Evolutionary conservation across 2,113 vertebrate genomes (phyloP), one percentile per base, ranked within the genome.

Genomic region (Ibidorhyncha struthersii): DNA sequence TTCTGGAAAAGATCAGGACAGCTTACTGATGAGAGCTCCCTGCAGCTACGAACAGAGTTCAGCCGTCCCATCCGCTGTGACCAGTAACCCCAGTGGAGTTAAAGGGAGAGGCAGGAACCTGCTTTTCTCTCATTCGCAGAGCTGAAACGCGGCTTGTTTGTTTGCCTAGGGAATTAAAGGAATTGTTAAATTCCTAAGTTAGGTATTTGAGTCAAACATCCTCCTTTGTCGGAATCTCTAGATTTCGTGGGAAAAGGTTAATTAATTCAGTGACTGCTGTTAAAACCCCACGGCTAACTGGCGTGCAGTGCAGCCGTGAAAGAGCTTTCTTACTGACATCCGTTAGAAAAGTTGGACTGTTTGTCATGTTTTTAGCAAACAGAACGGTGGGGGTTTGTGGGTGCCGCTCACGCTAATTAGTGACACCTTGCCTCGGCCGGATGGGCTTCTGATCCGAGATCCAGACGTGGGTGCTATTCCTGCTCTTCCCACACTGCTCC

Each of bases 201-300:
- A 67, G 36, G 38, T 40, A 34, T 29, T 52, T 56, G 74, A 59
- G 91, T 30, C 36, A 66, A 89, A 58, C 8, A 25, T 45, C 62
- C 40, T 13, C 71, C 84, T 90, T 93, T 86, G 82, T 43, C 82
- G 74, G 88, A 87, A 62, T 84, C 89, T 78, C 49, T 81, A 62
- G 66, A 52, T 74, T 92, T 82, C 53, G 82, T 83, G 93, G 83
- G 87, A 85, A 96, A 97, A 97, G 96, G 96, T 96, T 95, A 83
- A 96, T 96, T 83, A 90, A 97, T 97, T 91, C 96, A 65, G 25
- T 26, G 76, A 8, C 65, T n/a, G 91, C 36, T 90, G 5, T 58
- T 17, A 76, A 56, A 89, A 78, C n/a, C 89, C 95, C 72, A 25
- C 50, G 86, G 93, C 92, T 97, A 82, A 81, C 96, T 97, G 95